A percentile compares a stretch with the other conserved stretches of the same genome.
Conservation (phyloP, 1,140 invertebrate species). For the Glossosoma conforme region DNA sequence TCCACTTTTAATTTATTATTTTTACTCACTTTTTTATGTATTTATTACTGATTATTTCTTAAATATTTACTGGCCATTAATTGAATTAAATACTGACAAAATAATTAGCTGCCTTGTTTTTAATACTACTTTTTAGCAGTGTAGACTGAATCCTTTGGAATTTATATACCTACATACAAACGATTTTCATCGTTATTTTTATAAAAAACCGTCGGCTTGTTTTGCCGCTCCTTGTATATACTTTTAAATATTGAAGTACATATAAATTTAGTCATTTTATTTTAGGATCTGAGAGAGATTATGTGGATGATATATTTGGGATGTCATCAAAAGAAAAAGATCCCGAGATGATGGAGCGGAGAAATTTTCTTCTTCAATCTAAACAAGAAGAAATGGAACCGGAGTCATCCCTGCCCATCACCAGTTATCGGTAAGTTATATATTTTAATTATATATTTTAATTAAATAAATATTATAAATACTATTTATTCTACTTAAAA, state of each 20-base stretch:
- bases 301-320: slow-evolving; percentile 19
- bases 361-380: slow-evolving; percentile 16
- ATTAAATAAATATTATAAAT: neutral
- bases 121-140: no score
- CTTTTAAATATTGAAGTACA: neutral
- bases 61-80: no score
- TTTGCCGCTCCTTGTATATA: neutral
- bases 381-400: slow-evolving; percentile 25
- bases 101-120: no score
- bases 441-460: neutral
- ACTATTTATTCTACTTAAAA: neutral
- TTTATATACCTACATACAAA: neutral
- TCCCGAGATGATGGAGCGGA: slow-evolving; percentile 6
- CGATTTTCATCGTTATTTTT: neutral
- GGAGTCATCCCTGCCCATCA: slow-evolving; percentile 35
- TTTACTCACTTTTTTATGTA: no score
- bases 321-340: slow-evolving; percentile 17
- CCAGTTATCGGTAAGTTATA: slow-evolving; percentile 34
- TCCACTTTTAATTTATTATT: no score
- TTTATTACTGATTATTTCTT: no score
- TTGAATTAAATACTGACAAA: no score
- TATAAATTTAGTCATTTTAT: slow-evolving; percentile 8
- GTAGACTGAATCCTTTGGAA: neutral
- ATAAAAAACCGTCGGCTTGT: neutral
- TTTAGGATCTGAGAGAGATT: slow-evolving; percentile 12